These are phyloP conservation scores for Scelioninae gen. 1 DNA, from an alignment of 2,888 invertebrate species.

Conservation along the genomic window DNA sequence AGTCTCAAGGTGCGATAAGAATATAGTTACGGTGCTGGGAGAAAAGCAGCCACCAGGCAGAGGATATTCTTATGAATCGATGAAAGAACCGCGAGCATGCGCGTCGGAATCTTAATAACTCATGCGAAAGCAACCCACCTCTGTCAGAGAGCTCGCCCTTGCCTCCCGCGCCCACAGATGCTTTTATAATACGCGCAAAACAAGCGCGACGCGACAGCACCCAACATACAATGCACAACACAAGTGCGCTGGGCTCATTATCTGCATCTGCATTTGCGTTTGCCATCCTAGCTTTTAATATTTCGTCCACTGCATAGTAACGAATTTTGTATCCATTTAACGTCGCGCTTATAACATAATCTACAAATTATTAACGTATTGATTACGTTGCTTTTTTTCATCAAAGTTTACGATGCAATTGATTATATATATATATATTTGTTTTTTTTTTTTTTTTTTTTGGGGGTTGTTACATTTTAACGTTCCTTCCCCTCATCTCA, in stretches of 20 bases:
- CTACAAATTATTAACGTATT: too few relatives aligned
- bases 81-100: constrained; percentile 83
- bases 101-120: constrained; percentile 82
- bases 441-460: too few relatives aligned
- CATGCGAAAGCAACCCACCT: constrained; percentile 78
- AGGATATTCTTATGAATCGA: constrained; percentile 83
- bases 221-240: constrained; percentile 52
- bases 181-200: constrained; percentile 73
- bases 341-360: too few relatives aligned
- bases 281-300: constrained; percentile 12
- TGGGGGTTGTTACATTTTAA: too few relatives aligned
- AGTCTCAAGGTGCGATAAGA: constrained; percentile 70
- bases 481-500: too few relatives aligned
- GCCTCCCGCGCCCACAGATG: constrained; percentile 66
- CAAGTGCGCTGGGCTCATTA: constrained; percentile 28
- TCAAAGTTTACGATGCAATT: too few relatives aligned
- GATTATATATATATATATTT: too few relatives aligned
- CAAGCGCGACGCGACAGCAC: constrained; percentile 64
- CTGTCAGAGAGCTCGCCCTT: constrained; percentile 61
- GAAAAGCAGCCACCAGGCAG: constrained; percentile 73
- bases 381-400: too few relatives aligned
- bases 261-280: constrained; percentile 27
- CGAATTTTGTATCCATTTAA: background rate
- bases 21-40: constrained; percentile 71
- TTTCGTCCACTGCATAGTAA: background rate